These are phyloP conservation scores for Hyalella azteca DNA, from an alignment of 2,888 invertebrate genomes.

Conservation along the genomic window DNA sequence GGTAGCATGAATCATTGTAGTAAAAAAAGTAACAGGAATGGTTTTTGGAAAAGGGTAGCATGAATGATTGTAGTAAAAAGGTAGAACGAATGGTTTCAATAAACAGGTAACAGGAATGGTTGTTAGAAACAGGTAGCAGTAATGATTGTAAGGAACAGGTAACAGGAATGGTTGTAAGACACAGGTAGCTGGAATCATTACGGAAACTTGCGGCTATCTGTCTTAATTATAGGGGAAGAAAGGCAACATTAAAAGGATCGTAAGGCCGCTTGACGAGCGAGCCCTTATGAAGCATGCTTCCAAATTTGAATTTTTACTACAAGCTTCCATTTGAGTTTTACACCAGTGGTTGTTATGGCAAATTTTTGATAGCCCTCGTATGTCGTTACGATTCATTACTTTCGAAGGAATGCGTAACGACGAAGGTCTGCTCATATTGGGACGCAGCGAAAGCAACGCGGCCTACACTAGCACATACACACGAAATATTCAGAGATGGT, in stretches of 20 bases:
- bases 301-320: conserved; percentile 30
- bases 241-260: conserved; percentile 30
- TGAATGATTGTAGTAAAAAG: no score
- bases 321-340: conserved; percentile 24
- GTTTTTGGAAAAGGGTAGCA: no score
- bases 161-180: no score
- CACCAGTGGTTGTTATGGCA: conserved; percentile 21
- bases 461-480: not conserved
- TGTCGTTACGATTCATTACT: conserved; percentile 33
- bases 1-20: no score
- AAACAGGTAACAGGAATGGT: no score
- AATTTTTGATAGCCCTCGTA: conserved; percentile 22
- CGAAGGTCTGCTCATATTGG: not conserved
- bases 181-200: not conserved
- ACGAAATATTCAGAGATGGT: no score
- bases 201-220: conserved; percentile 13
- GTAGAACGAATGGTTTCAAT: no score
- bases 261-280: conserved; percentile 13
- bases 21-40: no score
- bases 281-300: conserved; percentile 25
- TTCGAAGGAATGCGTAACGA: conserved; percentile 13
- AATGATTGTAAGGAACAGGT: no score
- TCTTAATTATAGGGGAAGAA: conserved; percentile 6
- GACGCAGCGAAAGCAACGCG: not conserved
- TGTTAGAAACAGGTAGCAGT: no score